Evolutionary conservation across 2,888 invertebrate genomes (phyloP), one percentile per base, ranked within the genome.

Genomic region (Agrochola lota): DNA sequence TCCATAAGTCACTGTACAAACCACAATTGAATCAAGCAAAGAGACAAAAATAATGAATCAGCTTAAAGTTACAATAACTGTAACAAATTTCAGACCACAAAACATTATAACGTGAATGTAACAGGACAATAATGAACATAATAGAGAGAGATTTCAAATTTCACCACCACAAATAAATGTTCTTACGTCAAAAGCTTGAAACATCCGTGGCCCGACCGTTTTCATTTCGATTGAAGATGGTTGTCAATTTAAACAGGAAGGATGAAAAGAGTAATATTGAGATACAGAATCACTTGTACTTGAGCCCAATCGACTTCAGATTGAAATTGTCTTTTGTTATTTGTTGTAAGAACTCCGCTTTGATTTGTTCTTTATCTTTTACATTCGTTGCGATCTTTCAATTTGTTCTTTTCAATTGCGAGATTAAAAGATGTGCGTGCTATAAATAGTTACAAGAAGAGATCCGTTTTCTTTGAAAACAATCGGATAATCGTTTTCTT

Each of bases 311-410:
- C 80, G 83, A 85, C 62, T 85, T 85, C 57, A 76, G 71, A 83
- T 78, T 74, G 83, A 85, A 81, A 86, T 84, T 86, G 84, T 87
- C 86, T 80, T 87, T 89, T 80, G 79, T 84, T 78, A 84, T 82
- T 82, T 85, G 82, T 87, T 82, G 66, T 62, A 83, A 79, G 71
- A 67, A 69, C 66, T 76, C 35, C 57, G 75, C 75, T 85, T 85
- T 89, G 82, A 86, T 84, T 86, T 81, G 46, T 80, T 81, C 68
- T 68, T 85, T 81, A 78, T 77, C 78, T 77, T 20, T 43, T 70
- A 71, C 71, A 74, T 84, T 80, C 60, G 78, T 73, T 79, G 73
- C 26, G 74, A 79, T 84, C 77, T 80, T 87, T 79, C 62, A 81
- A 88, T 85, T 86, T 72, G 70, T 74, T 76, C 63, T 64, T 81